Evolutionary conservation across 2,113 vertebrate genomes (phyloP).

Genomic region (Chaetura pelagica): DNA sequence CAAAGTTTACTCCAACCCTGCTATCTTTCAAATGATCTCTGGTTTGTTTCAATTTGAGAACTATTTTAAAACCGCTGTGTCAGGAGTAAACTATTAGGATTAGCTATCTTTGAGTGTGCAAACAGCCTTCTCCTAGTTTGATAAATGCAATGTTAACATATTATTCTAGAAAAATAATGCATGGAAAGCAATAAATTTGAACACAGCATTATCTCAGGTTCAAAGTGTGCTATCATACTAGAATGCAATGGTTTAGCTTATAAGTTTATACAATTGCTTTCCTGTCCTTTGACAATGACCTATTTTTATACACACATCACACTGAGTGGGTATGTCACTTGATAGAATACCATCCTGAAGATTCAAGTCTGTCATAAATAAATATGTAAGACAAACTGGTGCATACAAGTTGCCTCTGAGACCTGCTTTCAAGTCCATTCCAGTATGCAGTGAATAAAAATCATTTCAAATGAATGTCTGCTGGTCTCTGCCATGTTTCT

Average conservation of each 20-base stretch:
- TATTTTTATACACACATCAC: constrained; percentile 69
- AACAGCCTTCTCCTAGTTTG: neutral
- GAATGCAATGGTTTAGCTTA: neutral
- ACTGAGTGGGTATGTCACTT: constrained; percentile 71
- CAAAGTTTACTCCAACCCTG: neutral
- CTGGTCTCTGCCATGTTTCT: constrained; percentile 64
- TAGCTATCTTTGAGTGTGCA: neutral
- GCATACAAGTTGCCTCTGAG: constrained; percentile 74
- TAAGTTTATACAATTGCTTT: constrained; percentile 22
- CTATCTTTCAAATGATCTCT: neutral
- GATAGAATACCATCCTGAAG: constrained; percentile 74
- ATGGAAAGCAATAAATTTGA: neutral
- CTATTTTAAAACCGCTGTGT: neutral
- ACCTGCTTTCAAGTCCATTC: constrained; percentile 77
- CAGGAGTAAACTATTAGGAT: neutral
- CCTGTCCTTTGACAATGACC: constrained; percentile 64
- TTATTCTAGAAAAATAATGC: neutral
- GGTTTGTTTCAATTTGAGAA: neutral
- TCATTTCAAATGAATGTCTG: constrained; percentile 77
- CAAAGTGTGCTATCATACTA: neutral
- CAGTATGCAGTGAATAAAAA: constrained; percentile 66
- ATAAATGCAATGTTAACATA: neutral
- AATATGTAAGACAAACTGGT: constrained; percentile 72
- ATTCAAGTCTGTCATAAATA: constrained; percentile 72
- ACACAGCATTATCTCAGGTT: neutral